Percentiles rank a stretch among this genome's conserved stretches.
phyloP scores from a whole-genome alignment of 1,140 invertebrate genomes.

The Solenopsis fugax region DNA sequence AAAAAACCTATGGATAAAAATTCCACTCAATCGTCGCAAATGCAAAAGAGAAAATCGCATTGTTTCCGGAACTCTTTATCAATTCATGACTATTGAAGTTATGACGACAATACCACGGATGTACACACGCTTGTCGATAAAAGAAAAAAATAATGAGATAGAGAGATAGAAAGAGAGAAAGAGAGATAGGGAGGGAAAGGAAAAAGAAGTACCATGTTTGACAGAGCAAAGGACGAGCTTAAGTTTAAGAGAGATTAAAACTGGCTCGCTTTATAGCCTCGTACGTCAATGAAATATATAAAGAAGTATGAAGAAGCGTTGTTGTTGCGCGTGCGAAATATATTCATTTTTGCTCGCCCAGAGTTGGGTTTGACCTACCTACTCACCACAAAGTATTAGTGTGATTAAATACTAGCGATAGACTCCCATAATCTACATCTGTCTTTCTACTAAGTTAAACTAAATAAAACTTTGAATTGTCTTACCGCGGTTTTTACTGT shows the following conservation, averaged over 20 bases:
- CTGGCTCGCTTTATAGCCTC: slow-evolving; percentile 24
- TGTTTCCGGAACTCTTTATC: neutral
- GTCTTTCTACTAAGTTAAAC: slow-evolving; percentile 63
- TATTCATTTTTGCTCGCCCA: slow-evolving; percentile 21
- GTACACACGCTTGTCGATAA: neutral
- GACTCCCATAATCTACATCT: slow-evolving; percentile 63
- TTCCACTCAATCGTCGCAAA: neutral
- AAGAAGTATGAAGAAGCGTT: slow-evolving; percentile 31
- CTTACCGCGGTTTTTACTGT: neutral
- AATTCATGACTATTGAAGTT: slow-evolving; percentile 21
- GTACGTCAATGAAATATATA: slow-evolving; percentile 54
- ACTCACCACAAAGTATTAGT: slow-evolving; percentile 28
- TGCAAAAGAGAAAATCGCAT: neutral
- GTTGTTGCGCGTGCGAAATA: slow-evolving; percentile 28
- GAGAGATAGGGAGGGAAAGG: neutral
- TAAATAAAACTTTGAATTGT: slow-evolving; percentile 63
- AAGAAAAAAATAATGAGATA: neutral
- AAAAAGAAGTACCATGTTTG: neutral
- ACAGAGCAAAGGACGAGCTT: neutral
- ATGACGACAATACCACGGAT: neutral
- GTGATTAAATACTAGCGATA: slow-evolving; percentile 36
- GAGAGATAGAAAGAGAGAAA: neutral
- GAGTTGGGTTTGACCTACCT: slow-evolving; percentile 45
- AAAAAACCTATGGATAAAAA: neutral
- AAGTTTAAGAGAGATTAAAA: slow-evolving; percentile 27